Evolutionary conservation across 23 tunicate genomes (phyloP).

Genomic region (Clavelina lepadiformis): DNA sequence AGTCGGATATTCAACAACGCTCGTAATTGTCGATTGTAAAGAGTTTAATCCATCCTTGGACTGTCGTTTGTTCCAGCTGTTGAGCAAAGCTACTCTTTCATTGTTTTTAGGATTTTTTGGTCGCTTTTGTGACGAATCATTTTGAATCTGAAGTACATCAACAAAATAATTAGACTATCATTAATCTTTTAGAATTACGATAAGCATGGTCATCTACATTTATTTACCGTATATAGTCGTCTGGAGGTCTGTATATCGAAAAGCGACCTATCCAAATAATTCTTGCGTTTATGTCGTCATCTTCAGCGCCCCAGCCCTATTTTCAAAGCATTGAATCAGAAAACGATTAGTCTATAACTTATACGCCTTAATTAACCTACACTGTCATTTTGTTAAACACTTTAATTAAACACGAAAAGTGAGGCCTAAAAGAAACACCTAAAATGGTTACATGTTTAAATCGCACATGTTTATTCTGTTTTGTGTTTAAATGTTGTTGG

Average conservation of each 20-base stretch:
- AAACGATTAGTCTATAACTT: too few species aligned
- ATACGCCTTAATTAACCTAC: too few species aligned
- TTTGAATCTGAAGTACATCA: background rate
- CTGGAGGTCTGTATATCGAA: conserved; percentile 6
- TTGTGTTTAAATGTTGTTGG: too few species aligned
- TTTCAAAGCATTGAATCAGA: too few species aligned
- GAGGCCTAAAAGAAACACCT: too few species aligned
- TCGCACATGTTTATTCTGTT: too few species aligned
- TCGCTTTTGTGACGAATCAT: conserved; percentile 11
- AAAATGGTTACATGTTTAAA: too few species aligned
- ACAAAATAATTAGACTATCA: too few species aligned
- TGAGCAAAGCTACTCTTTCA: background rate
- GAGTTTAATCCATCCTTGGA: conserved; percentile 12
- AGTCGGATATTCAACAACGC: conserved; percentile 3
- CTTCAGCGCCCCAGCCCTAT: conserved; percentile 38
- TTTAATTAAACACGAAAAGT: too few species aligned
- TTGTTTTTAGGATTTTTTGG: background rate
- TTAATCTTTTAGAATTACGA: too few species aligned
- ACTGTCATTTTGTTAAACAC: too few species aligned
- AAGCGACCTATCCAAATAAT: conserved; percentile 3
- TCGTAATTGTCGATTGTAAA: background rate
- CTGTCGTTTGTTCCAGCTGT: conserved; percentile 10
- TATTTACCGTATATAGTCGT: background rate
- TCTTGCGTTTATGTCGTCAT: conserved; percentile 7
- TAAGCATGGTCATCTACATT: too few species aligned